These are phyloP conservation scores for Neosalanx taihuensis DNA, from an alignment of 2,797 vertebrate species.

Conservation along the genomic window DNA sequence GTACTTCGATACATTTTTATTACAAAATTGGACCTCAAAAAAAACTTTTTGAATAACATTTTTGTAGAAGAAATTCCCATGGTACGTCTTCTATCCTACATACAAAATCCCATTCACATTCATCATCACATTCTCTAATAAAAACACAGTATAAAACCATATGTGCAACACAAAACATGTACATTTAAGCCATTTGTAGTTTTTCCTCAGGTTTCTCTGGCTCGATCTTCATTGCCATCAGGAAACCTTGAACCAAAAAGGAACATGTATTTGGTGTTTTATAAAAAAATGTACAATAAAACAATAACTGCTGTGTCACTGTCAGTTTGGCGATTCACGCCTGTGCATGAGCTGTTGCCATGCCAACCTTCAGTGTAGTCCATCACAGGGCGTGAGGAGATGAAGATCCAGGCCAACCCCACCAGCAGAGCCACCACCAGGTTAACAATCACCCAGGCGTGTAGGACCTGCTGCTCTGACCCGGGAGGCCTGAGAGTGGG, in stretches of 20 bases:
- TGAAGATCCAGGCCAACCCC: constrained; percentile 88
- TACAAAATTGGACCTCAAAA: not conserved
- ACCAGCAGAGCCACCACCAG: constrained; percentile 89
- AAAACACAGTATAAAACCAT: constrained; percentile 25
- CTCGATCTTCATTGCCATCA: constrained; percentile 83
- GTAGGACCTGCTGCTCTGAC: constrained; percentile 79
- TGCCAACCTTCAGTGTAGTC: constrained; percentile 88
- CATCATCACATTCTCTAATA: constrained; percentile 20
- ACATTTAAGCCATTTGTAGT: constrained; percentile 69
- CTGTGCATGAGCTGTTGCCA: not conserved
- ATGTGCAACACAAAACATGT: constrained; percentile 38
- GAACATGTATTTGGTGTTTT: not conserved
- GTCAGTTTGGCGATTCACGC: not conserved
- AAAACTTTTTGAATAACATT: not conserved
- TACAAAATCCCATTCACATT: constrained; percentile 44
- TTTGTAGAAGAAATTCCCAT: not conserved
- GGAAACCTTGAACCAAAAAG: constrained; percentile 68
- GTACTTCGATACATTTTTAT: not conserved
- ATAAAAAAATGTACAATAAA: not conserved
- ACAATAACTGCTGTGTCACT: too few species aligned
- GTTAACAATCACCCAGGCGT: constrained; percentile 92
- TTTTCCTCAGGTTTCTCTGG: constrained; percentile 72
- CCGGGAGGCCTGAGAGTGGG: constrained; percentile 72
- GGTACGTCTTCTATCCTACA: not conserved
- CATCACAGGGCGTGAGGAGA: constrained; percentile 78